Evolutionary conservation across 2,888 invertebrate species (phyloP).

Genomic region (Teleiodes luculella): DNA sequence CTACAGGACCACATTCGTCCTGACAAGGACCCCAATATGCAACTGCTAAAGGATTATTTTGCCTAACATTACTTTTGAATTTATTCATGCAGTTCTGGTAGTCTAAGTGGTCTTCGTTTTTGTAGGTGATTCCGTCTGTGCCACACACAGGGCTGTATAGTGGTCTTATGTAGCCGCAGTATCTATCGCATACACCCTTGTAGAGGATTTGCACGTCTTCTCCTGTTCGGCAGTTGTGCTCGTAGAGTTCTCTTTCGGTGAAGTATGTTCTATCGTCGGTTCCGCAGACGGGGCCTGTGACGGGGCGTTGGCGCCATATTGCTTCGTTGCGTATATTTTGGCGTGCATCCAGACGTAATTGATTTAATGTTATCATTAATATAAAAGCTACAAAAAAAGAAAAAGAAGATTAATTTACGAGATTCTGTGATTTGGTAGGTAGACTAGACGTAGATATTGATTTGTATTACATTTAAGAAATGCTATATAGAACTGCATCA

Average conservation of each 20-base stretch:
- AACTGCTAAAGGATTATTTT: neutral
- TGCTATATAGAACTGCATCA: too few species aligned
- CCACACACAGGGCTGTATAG: neutral
- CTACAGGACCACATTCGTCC: neutral
- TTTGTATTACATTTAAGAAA: too few species aligned
- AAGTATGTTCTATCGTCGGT: neutral
- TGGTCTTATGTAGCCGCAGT: neutral
- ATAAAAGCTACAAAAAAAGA: too few species aligned
- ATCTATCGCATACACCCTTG: neutral
- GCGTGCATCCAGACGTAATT: neutral
- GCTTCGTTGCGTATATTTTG: neutral
- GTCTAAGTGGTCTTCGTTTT: neutral
- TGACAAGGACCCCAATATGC: neutral
- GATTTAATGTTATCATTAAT: neutral
- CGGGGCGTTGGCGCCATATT: neutral
- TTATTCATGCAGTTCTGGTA: neutral
- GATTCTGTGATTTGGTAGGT: too few species aligned
- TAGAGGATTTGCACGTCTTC: neutral
- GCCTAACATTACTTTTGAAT: neutral
- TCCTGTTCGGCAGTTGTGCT: neutral
- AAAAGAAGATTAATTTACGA: too few species aligned
- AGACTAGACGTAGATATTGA: too few species aligned
- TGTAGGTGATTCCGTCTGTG: neutral
- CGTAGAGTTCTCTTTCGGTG: neutral
- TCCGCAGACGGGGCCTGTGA: neutral